Evolutionary conservation across 1,140 invertebrate genomes (phyloP), one percentile per base, ranked within the genome.

Genomic region (Eufriesea mexicana): DNA sequence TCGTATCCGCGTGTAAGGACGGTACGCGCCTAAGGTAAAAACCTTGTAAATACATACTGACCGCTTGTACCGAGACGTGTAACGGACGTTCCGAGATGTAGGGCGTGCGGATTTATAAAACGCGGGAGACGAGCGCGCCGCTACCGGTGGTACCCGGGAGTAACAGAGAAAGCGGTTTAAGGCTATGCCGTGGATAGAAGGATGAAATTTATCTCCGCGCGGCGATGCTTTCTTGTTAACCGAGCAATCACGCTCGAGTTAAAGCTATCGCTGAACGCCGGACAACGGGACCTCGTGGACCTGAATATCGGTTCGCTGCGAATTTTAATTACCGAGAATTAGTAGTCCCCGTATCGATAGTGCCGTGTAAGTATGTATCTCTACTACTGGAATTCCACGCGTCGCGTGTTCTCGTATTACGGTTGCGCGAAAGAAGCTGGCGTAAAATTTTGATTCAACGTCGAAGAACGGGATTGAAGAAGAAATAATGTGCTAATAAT

Each of bases 181-280:
- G 77, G 81, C 57, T 80, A 64, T 12, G 20, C 20, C 64, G 51
- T 14, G 64, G 14, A 59, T 55, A 59, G 62, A 47, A 45, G 51
- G 74, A 62, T 49, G 82, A 87, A 76, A 84, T 86, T 84, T 84
- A 87, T 84, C 86, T 45, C 16, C 35, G 16, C 4, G 61, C 49
- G 54, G 45, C 81, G 78, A 77, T 64, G 54, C 73, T 79, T 68
- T 84, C 85, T 84, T 87, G 70, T 80, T 80, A 76, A 76, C 81
- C 81, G 83, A 75, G 57, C 28, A 62, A 84, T 84, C 86, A 64
- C 49, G 68, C 74, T 47, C 45, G 28, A 16, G 54, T 59, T 16
- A 14, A 61, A 68, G n/a, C 25, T 68, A 47, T 51, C 2, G 20
- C 9, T 23, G 47, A 25, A 66, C 49, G 54, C 28, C 45, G 35